Evolutionary conservation across 2,888 invertebrate species (phyloP).

Genomic region (Chironomus tentans): DNA sequence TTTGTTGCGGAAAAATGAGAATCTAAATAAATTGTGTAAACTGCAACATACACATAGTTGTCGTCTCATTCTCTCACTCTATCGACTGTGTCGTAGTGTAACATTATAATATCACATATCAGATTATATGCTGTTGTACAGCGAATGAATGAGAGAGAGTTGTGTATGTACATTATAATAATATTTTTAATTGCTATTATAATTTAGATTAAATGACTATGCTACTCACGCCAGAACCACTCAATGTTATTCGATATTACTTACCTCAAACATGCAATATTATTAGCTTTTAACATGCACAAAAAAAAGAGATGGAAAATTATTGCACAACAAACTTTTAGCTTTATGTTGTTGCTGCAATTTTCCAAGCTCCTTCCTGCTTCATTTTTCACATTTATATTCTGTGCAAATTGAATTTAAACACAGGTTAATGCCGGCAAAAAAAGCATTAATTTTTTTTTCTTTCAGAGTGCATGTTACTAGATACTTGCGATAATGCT

Average conservation of each 20-base stretch:
- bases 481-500: slow-evolving; percentile 16
- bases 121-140: too few relatives aligned
- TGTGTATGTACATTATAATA: neutral
- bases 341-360: neutral
- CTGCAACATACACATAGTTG: too few relatives aligned
- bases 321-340: neutral
- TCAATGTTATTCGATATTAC: neutral
- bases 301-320: neutral
- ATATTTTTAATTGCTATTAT: slow-evolving; percentile 10
- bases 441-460: neutral
- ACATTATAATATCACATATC: too few relatives aligned
- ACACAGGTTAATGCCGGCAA: neutral
- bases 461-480: slow-evolving; percentile 14
- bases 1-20: too few relatives aligned
- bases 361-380: neutral
- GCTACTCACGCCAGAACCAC: neutral
- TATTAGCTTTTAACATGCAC: slow-evolving; percentile 18
- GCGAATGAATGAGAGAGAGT: too few relatives aligned
- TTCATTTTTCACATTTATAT: neutral
- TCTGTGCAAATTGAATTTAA: slow-evolving; percentile 19
- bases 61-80: too few relatives aligned
- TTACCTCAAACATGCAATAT: neutral
- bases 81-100: too few relatives aligned
- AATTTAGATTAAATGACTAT: slow-evolving; percentile 1
- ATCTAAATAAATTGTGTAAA: too few relatives aligned